Evolutionary conservation across 2,113 vertebrate genomes (phyloP), one percentile per base, ranked within the genome.

Genomic region (Catharus fuscescens): DNA sequence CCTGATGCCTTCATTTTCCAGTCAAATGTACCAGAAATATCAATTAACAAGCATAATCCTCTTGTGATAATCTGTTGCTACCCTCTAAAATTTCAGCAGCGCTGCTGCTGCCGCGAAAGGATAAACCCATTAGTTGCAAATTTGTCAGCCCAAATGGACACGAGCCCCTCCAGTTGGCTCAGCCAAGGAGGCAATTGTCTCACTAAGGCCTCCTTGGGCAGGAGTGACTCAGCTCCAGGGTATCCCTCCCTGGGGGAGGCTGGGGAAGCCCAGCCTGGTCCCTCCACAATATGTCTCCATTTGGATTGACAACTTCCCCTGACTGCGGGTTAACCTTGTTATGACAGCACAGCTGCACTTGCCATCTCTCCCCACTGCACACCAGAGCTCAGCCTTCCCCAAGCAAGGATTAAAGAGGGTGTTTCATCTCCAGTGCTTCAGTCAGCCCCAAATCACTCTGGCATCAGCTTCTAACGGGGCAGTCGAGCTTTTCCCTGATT

Each of bases 321-420:
- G 88, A 25, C 86, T 80, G 83, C 1, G 2, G 92, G 92, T 91
- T 92, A 92, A 87, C 91, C 94, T 96, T 88, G 95, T 95, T 92
- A 38, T 79, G 88, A 91, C 80, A 94, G 88, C 80, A 64, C 95
- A 91, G 95, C 94, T 95, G 95, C 93, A 81, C 72, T 71, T 81
- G 87, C 94, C 83, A 74, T 86, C 56, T 59, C 92, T 80, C 60
- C 64, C 50, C 71, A 20, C 38, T 0, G 47, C 64, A 54, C 42
- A 61, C 1, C 1, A 50, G 65, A 71, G 76, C 91, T 64, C 80
- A 88, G 60, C 77, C 91, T 78, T 90, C 77, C 86, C 56, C 64
- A 40, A 25, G 83, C 9, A 44, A 24, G 76, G 90, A 67, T 84
- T 84, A 9, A 61, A 45, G 65, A 0, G 2, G 60, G 16, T 6